Base-by-base conservation (phyloP, 2,888 invertebrate species). In the Erebia epiphron region DNA sequence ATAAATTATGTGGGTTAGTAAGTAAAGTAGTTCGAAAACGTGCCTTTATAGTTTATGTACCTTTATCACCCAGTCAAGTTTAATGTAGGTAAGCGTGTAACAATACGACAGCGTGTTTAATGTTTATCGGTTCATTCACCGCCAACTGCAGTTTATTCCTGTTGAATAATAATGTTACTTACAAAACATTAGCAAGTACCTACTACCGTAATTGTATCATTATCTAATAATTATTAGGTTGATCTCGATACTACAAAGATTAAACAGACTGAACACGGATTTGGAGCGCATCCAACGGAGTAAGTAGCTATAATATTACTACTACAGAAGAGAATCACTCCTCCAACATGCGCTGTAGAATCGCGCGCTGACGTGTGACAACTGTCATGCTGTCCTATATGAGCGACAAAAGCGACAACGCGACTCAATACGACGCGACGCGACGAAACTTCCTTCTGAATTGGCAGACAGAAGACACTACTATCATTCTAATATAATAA, bases 21-120 rank as follows among this genome's bases (percentile, higher is more conserved):
- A 62, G 62, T 49, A 18, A 62, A 62, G 49, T 62, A 62, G 49
- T 62, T 18, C 62, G 7, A 21, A 62, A 62, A 49, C 62, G 62
- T 62, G 62, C 14, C 21, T n/a, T n/a, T 21, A 49, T 49, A 62
- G 46, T 18, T 21, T n/a, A n/a, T 21, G 21, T 62, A 46, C 46
- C 61, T 4, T 21, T 21, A 18, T 18, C 18, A 8, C 11, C 21
- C 7, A 46, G 62, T 14, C 46, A 21, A 62, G 61, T 62, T 62
- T 46, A 26, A 46, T 62, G 49, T n/a, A 21, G 21, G 21, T 21
- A 21, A 21, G 21, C 21, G 21, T 21, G 21, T 21, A 62, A 21
- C 62, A 49, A 21, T 46, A 16, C 46, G 13, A 14, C 1, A 8
- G 61, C 61, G 1, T 46, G 61, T 60, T 14, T 62, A 11, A 62